Evolutionary conservation across 2,888 invertebrate genomes (phyloP), one percentile per base, ranked within the genome.

Genomic region (Clitarchus hookeri): DNA sequence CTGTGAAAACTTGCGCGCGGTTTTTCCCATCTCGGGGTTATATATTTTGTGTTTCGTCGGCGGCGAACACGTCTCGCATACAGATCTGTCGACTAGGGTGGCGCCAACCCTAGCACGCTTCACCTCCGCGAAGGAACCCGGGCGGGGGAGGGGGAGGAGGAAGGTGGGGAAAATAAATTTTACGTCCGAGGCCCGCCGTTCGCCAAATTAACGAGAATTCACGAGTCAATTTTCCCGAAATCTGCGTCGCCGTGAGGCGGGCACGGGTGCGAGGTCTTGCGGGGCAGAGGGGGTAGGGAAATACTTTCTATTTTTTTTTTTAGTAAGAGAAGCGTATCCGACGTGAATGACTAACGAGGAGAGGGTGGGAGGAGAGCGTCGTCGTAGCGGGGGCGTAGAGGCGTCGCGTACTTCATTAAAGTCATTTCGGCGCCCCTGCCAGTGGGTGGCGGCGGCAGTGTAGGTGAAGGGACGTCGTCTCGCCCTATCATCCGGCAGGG

Each of bases 341-440:
- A 65, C 65, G 23, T 65, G 65, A 65, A 65, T 65, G 65, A 65
- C 65, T 65, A 65, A 65, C 16, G 65, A 65, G 65, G 65, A 53
- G 53, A 65, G 65, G 65, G 19, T 11, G 65, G 8, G 19, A 19
- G 65, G 12, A 19, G 65, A 9, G n/a, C 23, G 65, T 19, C n/a
- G 65, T 11, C 23, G 23, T 23, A n/a, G n/a, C n/a, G n/a, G n/a
- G 65, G 65, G 6, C 19, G 65, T 16, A 8, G 65, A 23, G 65
- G 65, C 65, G 65, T 65, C 65, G 65, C 65, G 65, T 23, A 65
- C 65, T 65, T 65, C 65, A 65, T 65, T 65, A 65, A 65, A 65
- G 65, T 65, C 65, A 65, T 65, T 65, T 65, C 65, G 6, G 65
- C 65, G 65, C 65, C 8, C 13, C 65, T n/a, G 65, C 65, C 23